Base-by-base conservation (phyloP, 1,140 invertebrate species). In the Drosophila baimaii region DNA sequence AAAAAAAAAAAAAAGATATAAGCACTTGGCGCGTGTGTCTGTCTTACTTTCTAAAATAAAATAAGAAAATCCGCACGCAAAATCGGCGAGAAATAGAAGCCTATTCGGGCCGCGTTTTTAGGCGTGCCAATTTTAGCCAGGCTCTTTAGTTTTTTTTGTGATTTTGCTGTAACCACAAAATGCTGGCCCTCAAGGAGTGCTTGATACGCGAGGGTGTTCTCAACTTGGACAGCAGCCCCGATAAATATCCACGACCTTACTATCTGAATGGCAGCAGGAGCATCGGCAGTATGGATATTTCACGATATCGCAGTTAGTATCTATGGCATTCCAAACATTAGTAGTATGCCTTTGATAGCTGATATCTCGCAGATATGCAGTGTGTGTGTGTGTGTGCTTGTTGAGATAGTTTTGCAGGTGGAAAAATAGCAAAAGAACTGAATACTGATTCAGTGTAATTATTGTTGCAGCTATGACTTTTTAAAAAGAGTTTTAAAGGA, bases 181-280 rank as follows among this genome's bases (percentile, higher is more conserved):
- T 91, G 90, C 73, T 91, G 68, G 90, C 90, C 73, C 86, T 91
- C 63, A 91, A 91, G 79, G 90, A 91, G 86, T 91, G 90, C 43
- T 47, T 91, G 3, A 91, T 91, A 59, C 85, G 90, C 21, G 90
- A 91, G 76, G 90, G 90, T 68, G 90, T 91, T 21, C 81, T 91
- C 39, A 90, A 91, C 79, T 71, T 91, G 65, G 90, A 91, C 70
- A 77, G 66, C 70, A 79, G 63, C 17, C 76, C 65, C 27, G 62
- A 55, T 33, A 69, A 47, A 9, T 78, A 65, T 33, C 19, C 29
- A 44, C 70, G 63, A 7, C 69, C 82, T 15, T 89, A 81, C 46
- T 78, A 76, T 21, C 59, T 85, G 39, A 59, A 88, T 37, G 51
- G 52, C 21, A 88, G 80, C 73, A 88, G 77, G 49, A 89, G 85